Evolutionary conservation across 2,113 vertebrate species (phyloP), one percentile per base, ranked within the genome.

Genomic region (Eclectus roratus): DNA sequence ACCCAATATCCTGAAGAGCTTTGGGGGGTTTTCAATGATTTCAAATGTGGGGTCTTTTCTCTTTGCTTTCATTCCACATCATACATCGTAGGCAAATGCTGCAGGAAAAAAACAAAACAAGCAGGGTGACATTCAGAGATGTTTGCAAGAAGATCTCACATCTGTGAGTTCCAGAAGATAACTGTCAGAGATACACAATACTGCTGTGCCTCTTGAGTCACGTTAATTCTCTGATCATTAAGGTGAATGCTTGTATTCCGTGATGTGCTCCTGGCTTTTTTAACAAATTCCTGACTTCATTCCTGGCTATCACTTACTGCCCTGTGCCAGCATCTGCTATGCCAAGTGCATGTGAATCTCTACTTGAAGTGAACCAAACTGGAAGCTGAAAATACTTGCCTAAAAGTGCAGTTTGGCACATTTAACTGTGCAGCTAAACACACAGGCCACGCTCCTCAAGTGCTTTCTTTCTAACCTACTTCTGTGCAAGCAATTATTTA

Each of bases 1-100:
- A 96, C 80, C 71, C 89, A 46, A 39, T 64, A 94, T 93, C 94
- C 93, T 93, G 87, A 82, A 80, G 33, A 80, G 85, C 76, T 89
- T 70, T 20, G 35, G 61, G 61, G 60, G 60, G 58, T 94, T 95
- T 95, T 66, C 53, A n/a, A 1, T 60, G n/a, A 88, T 73, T 92
- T 91, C 53, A 52, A 44, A 93, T 74, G 50, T 46, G 35, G 14
- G 6, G 41, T 18, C 15, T 3, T 78, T 85, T 89, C 65, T 83
- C 74, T 85, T 60, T 56, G 31, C 20, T 77, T 41, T 77, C 71
- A 55, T 31, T 41, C 19, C 2, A 2, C 31, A 58, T 78, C 29
- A 33, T 24, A 18, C 63, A 56, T 50, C 41, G 24, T 68, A 81
- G 56, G 66, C 39, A 87, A 95, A 91, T 15, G 68, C 27, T 28